A percentile compares a stretch with the other conserved stretches of the same genome.
phyloP scores from a whole-genome alignment of 2,888 invertebrate genomes.

The Hypercompe scribonia region DNA sequence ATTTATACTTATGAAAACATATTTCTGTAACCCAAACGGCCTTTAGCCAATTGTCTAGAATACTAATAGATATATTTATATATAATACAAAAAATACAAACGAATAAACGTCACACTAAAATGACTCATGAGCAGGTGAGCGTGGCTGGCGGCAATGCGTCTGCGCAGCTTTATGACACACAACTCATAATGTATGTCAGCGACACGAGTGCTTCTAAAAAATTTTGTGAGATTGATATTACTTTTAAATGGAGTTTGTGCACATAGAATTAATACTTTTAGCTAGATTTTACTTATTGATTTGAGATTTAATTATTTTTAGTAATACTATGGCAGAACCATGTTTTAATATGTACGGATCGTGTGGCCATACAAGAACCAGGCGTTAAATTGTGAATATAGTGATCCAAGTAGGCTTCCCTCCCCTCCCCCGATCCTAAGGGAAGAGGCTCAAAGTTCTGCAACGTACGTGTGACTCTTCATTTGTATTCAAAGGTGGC shows the following conservation, averaged over 20 bases:
- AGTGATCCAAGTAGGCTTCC: too few relatives aligned
- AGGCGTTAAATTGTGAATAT: too few relatives aligned
- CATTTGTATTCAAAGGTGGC: too few relatives aligned
- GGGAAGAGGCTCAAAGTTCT: too few relatives aligned
- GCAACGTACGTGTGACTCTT: too few relatives aligned
- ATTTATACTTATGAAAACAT: background rate
- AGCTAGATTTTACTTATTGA: background rate
- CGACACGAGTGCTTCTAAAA: background rate
- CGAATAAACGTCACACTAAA: slow-evolving; percentile 24
- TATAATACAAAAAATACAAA: slow-evolving; percentile 12
- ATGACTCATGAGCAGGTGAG: slow-evolving; percentile 61
- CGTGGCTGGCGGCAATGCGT: slow-evolving; percentile 51
- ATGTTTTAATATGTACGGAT: too few relatives aligned
- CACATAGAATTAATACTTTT: background rate
- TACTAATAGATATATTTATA: background rate
- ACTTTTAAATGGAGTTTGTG: background rate
- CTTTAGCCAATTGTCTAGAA: background rate
- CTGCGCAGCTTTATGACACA: slow-evolving; percentile 51
- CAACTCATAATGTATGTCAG: slow-evolving; percentile 33
- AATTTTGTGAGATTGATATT: background rate
- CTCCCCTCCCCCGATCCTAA: too few relatives aligned
- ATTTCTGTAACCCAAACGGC: background rate
- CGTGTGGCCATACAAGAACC: too few relatives aligned
- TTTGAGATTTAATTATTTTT: background rate
- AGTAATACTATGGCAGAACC: background rate